Evolutionary conservation across 1,140 invertebrate species (phyloP), one percentile per base, ranked within the genome.

Genomic region (Mya arenaria): DNA sequence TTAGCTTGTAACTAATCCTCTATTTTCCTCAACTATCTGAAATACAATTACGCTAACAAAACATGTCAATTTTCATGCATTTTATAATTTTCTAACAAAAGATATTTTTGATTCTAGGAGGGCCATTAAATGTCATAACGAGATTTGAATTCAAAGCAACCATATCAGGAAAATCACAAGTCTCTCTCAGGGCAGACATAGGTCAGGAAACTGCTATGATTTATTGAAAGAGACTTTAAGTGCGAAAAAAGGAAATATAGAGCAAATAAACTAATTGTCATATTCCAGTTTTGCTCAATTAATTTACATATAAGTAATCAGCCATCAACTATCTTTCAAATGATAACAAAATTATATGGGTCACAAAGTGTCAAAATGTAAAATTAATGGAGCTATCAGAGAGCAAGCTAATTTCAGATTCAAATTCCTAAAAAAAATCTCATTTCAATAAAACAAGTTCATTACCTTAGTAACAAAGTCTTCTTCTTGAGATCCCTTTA

Each of bases 401-500:
- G n/a, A n/a, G n/a, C n/a, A n/a, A n/a, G n/a, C n/a, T n/a, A 48
- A 13, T 48, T 48, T 48, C 44, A 13, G 13, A 13, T n/a, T 13
- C 13, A 48, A 13, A n/a, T 48, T 13, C 13, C 44, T n/a, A 48
- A 13, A 48, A 13, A 13, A 13, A n/a, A n/a, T 13, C n/a, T 13
- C n/a, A 48, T 13, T 13, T 48, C 13, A 48, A 48, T 15, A 15
- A 62, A 10, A 10, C 25, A 62, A 15, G 25, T 6, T 4, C 36
- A 3, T 55, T 74, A 74, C 71, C 71, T 74, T 17, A 8, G 71
- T 5, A 10, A 74, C 71, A 74, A 74, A 74, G 25, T 74, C 55
- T 25, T 62, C 30, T 28, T 74, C 23, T 60, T 74, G 52, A 28
- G 41, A n/a, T n/a, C n/a, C 71, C n/a, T 39, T 74, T 74, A 74